Evolutionary conservation across 2,797 vertebrate genomes (phyloP).

Genomic region (Cichlasoma orientale): DNA sequence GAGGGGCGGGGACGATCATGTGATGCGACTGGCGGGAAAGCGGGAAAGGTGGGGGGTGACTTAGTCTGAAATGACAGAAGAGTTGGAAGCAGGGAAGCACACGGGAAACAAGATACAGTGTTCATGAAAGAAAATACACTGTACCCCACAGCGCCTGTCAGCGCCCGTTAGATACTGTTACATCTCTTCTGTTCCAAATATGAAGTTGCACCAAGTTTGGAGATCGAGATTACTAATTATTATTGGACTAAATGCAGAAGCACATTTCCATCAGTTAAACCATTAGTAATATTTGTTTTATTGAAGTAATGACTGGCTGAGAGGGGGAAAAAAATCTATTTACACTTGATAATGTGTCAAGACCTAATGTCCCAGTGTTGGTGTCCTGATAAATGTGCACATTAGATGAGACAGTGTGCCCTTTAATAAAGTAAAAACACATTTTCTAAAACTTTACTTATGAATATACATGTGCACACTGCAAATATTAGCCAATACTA

Average conservation of each 20-base stretch:
- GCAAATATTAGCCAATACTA: too few relatives aligned
- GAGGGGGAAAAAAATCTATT: background rate
- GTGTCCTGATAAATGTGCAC: background rate
- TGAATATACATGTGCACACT: background rate
- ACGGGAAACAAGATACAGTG: background rate
- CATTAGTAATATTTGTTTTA: too few relatives aligned
- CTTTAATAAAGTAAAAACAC: background rate
- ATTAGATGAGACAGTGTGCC: background rate
- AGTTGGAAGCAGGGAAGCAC: background rate
- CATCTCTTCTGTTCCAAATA: background rate
- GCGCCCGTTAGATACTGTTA: background rate
- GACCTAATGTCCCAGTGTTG: background rate
- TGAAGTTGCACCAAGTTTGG: background rate
- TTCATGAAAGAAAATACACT: background rate
- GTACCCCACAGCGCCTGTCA: background rate
- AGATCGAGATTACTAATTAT: background rate
- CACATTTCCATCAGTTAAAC: background rate
- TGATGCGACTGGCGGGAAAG: conserved; percentile 17
- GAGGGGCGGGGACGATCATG: background rate
- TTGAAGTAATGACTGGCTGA: background rate
- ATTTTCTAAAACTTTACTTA: background rate
- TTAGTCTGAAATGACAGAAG: background rate
- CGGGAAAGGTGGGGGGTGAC: background rate
- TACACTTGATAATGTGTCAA: background rate
- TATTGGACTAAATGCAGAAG: background rate